Conservation (phyloP, 2,888 invertebrate genomes). For the Hirtodrosophila trivittata region DNA sequence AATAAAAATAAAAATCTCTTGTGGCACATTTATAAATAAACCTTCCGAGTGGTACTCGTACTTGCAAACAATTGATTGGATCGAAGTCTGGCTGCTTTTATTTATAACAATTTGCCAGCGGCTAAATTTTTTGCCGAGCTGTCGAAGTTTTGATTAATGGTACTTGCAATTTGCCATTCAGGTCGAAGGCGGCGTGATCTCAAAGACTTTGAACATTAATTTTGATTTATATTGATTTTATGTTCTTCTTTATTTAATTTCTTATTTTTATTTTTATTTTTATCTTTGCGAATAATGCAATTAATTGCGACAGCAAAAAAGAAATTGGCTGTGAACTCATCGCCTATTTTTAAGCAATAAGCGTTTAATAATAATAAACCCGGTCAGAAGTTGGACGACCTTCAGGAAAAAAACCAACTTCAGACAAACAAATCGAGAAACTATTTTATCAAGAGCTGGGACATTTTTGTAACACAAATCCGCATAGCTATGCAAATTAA, state of each 20-base stretch:
- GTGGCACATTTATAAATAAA: slow-evolving; percentile 52
- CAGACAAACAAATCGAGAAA: slow-evolving; percentile 40
- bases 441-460: slow-evolving; percentile 39
- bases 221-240: slow-evolving; percentile 5
- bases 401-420: slow-evolving; percentile 56
- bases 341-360: slow-evolving; percentile 67
- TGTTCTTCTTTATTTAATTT: slow-evolving; percentile 4
- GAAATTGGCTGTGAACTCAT: slow-evolving; percentile 64
- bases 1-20: slow-evolving; percentile 32
- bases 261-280: neutral
- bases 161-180: slow-evolving; percentile 46
- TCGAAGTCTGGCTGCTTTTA: slow-evolving; percentile 41
- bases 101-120: slow-evolving; percentile 62
- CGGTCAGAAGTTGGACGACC: slow-evolving; percentile 69
- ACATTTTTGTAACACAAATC: slow-evolving; percentile 68
- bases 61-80: slow-evolving; percentile 43
- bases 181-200: slow-evolving; percentile 42
- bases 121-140: slow-evolving; percentile 42
- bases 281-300: slow-evolving; percentile 33
- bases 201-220: slow-evolving; percentile 34
- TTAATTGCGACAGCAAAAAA: slow-evolving; percentile 40
- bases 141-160: slow-evolving; percentile 68
- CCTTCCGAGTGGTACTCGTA: slow-evolving; percentile 24
- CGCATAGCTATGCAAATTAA: slow-evolving; percentile 76
- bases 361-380: slow-evolving; percentile 45